These are phyloP conservation scores for Monopterus albus DNA, from an alignment of 2,113 vertebrate genomes.

Conservation along the genomic window DNA sequence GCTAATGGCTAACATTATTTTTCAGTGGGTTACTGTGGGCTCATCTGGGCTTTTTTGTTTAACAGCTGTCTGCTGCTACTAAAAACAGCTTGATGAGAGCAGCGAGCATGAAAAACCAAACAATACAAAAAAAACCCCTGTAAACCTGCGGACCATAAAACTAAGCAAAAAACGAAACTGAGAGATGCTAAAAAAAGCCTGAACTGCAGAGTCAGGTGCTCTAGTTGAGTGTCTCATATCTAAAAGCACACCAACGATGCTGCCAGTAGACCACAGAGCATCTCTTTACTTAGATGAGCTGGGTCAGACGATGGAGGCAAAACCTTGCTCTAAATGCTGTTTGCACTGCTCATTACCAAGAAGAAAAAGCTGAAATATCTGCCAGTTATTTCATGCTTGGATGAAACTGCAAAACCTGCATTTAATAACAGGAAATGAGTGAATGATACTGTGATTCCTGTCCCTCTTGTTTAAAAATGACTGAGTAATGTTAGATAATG, in stretches of 20 bases:
- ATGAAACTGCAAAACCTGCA: not conserved
- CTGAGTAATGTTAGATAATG: constrained; percentile 31
- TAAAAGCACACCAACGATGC: not conserved
- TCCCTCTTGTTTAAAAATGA: not conserved
- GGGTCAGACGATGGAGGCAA: not conserved
- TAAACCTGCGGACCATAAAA: no score
- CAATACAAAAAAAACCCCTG: no score
- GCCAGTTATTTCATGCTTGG: constrained; percentile 6
- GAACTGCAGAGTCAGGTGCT: no score
- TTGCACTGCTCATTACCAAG: not conserved
- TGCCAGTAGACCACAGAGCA: not conserved
- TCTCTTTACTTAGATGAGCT: not conserved
- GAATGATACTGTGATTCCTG: not conserved
- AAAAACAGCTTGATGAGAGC: no score
- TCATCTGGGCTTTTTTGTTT: no score
- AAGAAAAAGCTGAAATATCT: not conserved
- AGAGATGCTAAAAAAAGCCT: no score
- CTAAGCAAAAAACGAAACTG: no score
- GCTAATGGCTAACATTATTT: no score
- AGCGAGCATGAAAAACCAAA: no score
- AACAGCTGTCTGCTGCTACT: no score
- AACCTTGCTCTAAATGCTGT: constrained; percentile 3
- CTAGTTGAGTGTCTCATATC: not conserved
- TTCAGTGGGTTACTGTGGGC: no score
- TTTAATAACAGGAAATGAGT: constrained; percentile 36